phyloP scores from a whole-genome alignment of 2,797 vertebrate genomes.

The Peromyscus aztecus region DNA sequence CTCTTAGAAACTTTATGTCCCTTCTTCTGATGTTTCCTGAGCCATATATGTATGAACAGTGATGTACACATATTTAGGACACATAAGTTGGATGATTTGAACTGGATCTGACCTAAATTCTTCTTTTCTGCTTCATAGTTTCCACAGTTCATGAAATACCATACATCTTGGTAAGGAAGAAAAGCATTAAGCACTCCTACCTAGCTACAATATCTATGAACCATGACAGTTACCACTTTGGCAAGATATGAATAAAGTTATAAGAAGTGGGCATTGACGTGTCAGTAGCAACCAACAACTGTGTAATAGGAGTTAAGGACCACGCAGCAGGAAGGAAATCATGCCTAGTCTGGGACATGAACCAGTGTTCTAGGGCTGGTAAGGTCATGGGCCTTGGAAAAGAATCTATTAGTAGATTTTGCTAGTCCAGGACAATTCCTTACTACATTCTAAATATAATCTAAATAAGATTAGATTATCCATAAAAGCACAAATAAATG shows the following conservation, averaged over 20 bases:
- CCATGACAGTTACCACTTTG: not conserved
- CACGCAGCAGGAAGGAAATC: not conserved
- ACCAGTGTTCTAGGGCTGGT: not conserved
- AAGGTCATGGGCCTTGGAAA: not conserved
- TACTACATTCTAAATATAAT: not conserved
- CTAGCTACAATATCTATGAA: not conserved
- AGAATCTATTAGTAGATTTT: not conserved
- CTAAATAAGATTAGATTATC: not conserved
- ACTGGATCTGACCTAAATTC: not conserved
- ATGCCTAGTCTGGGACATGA: not conserved
- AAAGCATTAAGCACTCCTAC: not conserved
- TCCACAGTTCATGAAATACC: not conserved
- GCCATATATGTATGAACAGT: not conserved
- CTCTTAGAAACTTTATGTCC: not conserved
- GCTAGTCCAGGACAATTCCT: no score
- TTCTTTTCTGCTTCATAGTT: not conserved
- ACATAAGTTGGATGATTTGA: not conserved
- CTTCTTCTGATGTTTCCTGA: not conserved
- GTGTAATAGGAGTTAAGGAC: not conserved
- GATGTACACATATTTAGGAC: not conserved
- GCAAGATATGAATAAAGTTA: not conserved
- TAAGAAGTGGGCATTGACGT: not conserved
- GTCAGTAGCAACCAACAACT: not conserved
- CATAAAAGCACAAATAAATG: not conserved
- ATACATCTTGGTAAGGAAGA: not conserved